Evolutionary conservation across 2,888 invertebrate genomes (phyloP), one percentile per base, ranked within the genome.

Genomic region (Diloba caeruleocephala): DNA sequence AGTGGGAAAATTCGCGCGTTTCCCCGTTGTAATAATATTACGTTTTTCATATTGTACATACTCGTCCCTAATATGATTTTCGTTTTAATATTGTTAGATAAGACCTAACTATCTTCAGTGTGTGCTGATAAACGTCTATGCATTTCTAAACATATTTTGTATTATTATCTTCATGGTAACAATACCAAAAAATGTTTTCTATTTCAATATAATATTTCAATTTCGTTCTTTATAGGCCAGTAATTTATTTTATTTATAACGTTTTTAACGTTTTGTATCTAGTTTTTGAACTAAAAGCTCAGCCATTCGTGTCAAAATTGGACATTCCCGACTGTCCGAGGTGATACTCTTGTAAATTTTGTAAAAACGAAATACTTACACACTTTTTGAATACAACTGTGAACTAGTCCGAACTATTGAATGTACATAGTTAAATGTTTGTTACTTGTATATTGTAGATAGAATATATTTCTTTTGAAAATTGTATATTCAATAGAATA

Each of bases 361-460:
- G 89, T 90, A 88, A 80, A 87, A 85, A 76, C 84, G 74, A 76
- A 71, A n/a, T 68, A 74, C 71, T 77, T 78, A 76, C 76, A 74
- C 68, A 74, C 79, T 84, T 87, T 90, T 90, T 81, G 88, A 90
- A 87, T 88, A 88, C 81, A 78, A 90, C 87, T 80, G 85, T 84
- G 85, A 90, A 92, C 93, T 93, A 93, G 93, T 93, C 93, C 90
- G 87, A 89, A 89, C 84, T 89, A 86, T 81, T 90, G 89, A 89
- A 85, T 93, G 92, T 93, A 92, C 81, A 93, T 92, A 93, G 89
- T 90, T 92, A 91, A 89, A 91, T 91, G 90, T 93, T 93, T 92
- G 92, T 93, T 92, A 93, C 88, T 82, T 93, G 92, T 93, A 93
- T 91, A 93, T 92, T 93, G 89, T 93, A 92, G 92, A 93, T 93